Conservation (phyloP, 2,113 vertebrate species). For the Amphiprion percula region DNA sequence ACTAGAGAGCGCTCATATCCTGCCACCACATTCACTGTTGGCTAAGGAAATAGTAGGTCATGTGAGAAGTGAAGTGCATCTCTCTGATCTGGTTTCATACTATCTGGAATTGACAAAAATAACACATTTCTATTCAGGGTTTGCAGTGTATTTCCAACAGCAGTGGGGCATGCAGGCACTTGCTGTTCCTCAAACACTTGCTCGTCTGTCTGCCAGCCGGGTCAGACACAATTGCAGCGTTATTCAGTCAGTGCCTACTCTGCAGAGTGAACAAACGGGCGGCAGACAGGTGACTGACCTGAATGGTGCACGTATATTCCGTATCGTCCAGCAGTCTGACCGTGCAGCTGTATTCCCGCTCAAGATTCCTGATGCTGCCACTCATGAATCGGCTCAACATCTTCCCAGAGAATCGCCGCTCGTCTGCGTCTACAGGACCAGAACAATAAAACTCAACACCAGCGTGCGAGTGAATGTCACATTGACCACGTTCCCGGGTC, state of each 20-base stretch:
- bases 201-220: slow-evolving; percentile 38
- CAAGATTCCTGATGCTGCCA: slow-evolving; percentile 96
- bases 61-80: background rate
- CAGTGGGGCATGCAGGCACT: slow-evolving; percentile 51
- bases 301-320: slow-evolving; percentile 97
- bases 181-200: slow-evolving; percentile 38
- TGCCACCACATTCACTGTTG: slow-evolving; percentile 26
- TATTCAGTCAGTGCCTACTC: background rate
- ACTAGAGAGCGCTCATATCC: slow-evolving; percentile 25
- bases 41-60: slow-evolving; percentile 21
- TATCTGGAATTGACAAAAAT: slow-evolving; percentile 6
- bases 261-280: slow-evolving; percentile 30
- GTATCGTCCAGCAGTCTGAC: slow-evolving; percentile 96
- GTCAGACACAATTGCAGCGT: slow-evolving; percentile 57
- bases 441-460: slow-evolving; percentile 82
- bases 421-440: slow-evolving; percentile 77
- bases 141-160: slow-evolving; percentile 20
- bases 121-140: background rate
- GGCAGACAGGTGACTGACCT: slow-evolving; percentile 86
- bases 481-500: slow-evolving; percentile 73
- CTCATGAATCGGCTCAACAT: slow-evolving; percentile 98
- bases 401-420: slow-evolving; percentile 84
- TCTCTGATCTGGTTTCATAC: background rate
- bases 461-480: slow-evolving; percentile 80
- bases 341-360: slow-evolving; percentile 95